These are phyloP conservation scores for Streptopelia turtur DNA, from an alignment of 2,797 vertebrate genomes.

Conservation along the genomic window DNA sequence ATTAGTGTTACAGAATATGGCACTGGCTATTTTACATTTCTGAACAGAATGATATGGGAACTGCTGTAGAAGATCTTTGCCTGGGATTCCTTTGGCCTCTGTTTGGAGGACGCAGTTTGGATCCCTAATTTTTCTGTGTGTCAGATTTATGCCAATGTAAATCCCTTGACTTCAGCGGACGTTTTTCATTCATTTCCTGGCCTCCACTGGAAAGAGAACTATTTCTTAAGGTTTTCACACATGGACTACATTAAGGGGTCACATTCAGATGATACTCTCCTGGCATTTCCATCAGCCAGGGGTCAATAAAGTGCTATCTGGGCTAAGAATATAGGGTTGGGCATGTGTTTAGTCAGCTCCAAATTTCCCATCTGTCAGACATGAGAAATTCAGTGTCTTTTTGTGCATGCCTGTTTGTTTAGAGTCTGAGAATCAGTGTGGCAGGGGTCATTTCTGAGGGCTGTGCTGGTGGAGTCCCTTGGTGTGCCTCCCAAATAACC, in stretches of 20 bases:
- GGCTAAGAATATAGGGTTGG: slow-evolving; percentile 27
- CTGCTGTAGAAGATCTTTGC: background rate
- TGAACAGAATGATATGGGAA: background rate
- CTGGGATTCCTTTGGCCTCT: background rate
- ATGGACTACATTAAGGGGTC: slow-evolving; percentile 69
- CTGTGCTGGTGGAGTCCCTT: slow-evolving; percentile 6
- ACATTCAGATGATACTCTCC: slow-evolving; percentile 62
- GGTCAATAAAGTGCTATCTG: slow-evolving; percentile 66
- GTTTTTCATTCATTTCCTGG: slow-evolving; percentile 65
- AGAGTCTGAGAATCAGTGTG: slow-evolving; percentile 26
- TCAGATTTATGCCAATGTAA: slow-evolving; percentile 61
- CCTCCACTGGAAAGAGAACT: slow-evolving; percentile 28
- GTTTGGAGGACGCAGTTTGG: background rate
- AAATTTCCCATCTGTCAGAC: slow-evolving; percentile 65
- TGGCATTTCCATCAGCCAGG: slow-evolving; percentile 65
- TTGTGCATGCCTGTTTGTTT: slow-evolving; percentile 32
- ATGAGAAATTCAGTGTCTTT: slow-evolving; percentile 57
- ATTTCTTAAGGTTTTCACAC: slow-evolving; percentile 60
- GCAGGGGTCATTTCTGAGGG: slow-evolving; percentile 44
- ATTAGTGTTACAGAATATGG: background rate
- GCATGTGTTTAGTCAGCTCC: slow-evolving; percentile 55
- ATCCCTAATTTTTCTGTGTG: slow-evolving; percentile 16
- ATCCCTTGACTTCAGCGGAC: slow-evolving; percentile 51
- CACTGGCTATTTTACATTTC: background rate
- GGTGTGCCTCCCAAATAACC: slow-evolving; percentile 17